A percentile compares a stretch with the other conserved stretches of the same genome.
Conservation (phyloP, 2,113 vertebrate genomes). For the Aythya baeri region DNA sequence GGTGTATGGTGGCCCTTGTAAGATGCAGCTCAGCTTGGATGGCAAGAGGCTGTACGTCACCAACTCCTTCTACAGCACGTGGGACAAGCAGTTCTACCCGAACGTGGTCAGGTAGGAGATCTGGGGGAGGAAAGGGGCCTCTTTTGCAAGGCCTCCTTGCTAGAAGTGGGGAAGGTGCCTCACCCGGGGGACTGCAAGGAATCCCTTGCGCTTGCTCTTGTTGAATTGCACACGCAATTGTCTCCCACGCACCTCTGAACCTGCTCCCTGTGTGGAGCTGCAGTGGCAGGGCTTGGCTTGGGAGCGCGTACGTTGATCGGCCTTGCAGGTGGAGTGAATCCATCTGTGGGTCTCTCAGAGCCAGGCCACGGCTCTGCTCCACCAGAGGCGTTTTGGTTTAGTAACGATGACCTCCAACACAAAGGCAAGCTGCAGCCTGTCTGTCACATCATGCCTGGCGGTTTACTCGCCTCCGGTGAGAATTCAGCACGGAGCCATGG, state of each 20-base stretch:
- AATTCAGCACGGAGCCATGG: rapidly evolving
- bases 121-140: background rate
- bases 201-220: rapidly evolving
- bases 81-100: slow-evolving; percentile 96
- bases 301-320: background rate
- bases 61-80: slow-evolving; percentile 90
- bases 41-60: slow-evolving; percentile 89
- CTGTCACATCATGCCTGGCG: background rate
- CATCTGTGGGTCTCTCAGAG: background rate
- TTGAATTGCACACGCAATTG: background rate
- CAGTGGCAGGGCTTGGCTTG: background rate
- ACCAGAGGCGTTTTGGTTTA: background rate
- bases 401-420: background rate
- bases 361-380: background rate
- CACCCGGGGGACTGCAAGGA: background rate
- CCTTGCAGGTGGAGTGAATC: background rate
- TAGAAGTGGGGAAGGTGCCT: background rate
- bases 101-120: slow-evolving; percentile 81
- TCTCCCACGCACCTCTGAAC: too few relatives aligned
- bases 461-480: background rate
- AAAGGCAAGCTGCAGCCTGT: background rate
- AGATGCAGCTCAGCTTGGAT: slow-evolving; percentile 92
- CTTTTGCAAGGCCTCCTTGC: rapidly evolving
- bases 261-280: background rate
- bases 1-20: slow-evolving; percentile 85